A percentile compares a stretch with the other conserved stretches of the same genome.
Evolutionary conservation across 2,797 vertebrate genomes (phyloP).

Genomic region (Clarias fuscus): DNA sequence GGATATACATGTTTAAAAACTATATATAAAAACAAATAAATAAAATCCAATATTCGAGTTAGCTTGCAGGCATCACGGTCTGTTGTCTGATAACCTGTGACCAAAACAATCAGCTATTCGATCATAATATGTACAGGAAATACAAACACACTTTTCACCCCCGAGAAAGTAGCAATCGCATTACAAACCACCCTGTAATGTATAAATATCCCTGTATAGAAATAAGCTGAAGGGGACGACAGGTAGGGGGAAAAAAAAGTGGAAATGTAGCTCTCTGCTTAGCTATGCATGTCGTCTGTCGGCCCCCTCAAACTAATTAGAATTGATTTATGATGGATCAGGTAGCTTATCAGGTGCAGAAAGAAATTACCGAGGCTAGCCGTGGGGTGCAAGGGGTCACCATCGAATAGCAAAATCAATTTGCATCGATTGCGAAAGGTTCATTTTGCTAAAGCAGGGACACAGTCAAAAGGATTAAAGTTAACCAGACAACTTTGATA

Average conservation of each 20-base stretch:
- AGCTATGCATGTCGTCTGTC: constrained; percentile 70
- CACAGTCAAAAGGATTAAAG: constrained; percentile 91
- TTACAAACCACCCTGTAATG: not conserved
- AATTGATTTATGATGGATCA: constrained; percentile 99
- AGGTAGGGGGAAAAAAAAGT: not conserved
- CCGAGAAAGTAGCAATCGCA: not conserved
- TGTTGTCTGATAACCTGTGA: not conserved
- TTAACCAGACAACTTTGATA: constrained; percentile 91
- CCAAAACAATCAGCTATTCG: constrained; percentile 1
- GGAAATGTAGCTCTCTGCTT: constrained; percentile 52
- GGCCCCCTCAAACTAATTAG: constrained; percentile 89
- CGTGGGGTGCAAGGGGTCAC: constrained; percentile 88
- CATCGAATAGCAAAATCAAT: constrained; percentile 98
- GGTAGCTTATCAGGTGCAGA: constrained; percentile 97
- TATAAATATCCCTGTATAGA: not conserved
- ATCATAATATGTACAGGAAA: not conserved
- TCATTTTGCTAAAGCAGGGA: constrained; percentile 90
- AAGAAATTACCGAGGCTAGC: constrained; percentile 92
- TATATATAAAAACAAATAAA: not conserved
- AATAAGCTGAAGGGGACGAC: not conserved
- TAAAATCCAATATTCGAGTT: not conserved
- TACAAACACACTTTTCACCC: not conserved
- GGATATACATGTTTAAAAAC: not conserved
- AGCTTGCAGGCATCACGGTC: not conserved
- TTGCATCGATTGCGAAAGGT: constrained; percentile 99